phyloP scores from a whole-genome alignment of 2,797 vertebrate genomes.

The Syngnathus acus region DNA sequence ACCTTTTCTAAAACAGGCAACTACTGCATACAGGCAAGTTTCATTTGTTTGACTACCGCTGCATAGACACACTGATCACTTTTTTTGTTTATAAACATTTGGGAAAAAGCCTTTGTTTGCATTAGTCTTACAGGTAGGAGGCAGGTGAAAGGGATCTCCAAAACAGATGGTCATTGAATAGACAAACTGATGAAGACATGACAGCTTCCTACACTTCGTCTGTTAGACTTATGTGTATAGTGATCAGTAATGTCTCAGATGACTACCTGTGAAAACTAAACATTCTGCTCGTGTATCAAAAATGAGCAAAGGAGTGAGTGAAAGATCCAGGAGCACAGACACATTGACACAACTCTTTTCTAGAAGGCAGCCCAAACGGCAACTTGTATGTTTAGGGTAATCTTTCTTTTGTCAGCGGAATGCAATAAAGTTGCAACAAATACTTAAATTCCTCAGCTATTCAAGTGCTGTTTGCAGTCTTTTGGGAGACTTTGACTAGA shows the following conservation, averaged over 20 bases:
- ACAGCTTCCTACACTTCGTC: constrained; percentile 64
- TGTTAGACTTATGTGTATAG: constrained; percentile 62
- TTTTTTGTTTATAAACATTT: constrained; percentile 24
- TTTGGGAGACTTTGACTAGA: constrained; percentile 53
- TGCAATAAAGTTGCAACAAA: constrained; percentile 59
- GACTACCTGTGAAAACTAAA: constrained; percentile 34
- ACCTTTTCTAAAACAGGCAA: too few relatives aligned
- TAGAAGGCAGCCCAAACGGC: constrained; percentile 51
- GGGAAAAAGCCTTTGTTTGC: constrained; percentile 16
- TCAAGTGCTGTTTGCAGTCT: constrained; percentile 46
- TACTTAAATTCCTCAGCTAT: constrained; percentile 61
- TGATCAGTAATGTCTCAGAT: constrained; percentile 49
- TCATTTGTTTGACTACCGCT: too few relatives aligned
- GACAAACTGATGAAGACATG: constrained; percentile 62
- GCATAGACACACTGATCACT: too few relatives aligned
- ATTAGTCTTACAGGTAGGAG: constrained; percentile 19
- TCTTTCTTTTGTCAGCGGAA: constrained; percentile 68
- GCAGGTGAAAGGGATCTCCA: constrained; percentile 26
- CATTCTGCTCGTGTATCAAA: constrained; percentile 15
- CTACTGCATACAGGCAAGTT: too few relatives aligned
- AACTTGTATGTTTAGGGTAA: constrained; percentile 53
- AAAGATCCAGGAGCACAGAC: constrained; percentile 47
- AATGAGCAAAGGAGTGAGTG: constrained; percentile 24
- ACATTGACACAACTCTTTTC: constrained; percentile 52
- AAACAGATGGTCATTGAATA: constrained; percentile 64